These are phyloP conservation scores for Erynnis tages DNA, from an alignment of 2,888 invertebrate species.

Conservation along the genomic window DNA sequence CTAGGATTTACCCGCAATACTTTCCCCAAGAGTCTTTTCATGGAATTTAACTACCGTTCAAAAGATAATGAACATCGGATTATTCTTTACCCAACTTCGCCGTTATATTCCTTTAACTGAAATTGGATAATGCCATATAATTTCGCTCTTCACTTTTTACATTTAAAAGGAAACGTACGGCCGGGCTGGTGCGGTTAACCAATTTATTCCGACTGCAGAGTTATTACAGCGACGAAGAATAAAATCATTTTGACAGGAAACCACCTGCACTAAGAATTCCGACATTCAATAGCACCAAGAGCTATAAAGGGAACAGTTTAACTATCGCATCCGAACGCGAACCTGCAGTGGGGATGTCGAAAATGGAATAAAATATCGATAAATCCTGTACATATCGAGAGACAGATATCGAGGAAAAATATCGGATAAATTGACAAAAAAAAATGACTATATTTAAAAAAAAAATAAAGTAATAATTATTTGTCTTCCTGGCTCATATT, in stretches of 20 bases:
- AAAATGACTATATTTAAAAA: too few relatives aligned
- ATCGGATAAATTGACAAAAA: too few relatives aligned
- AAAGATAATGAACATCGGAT: neutral
- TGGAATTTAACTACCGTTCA: slow-evolving; percentile 11
- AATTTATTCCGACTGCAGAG: slow-evolving; percentile 23
- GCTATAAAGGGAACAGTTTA: slow-evolving; percentile 17
- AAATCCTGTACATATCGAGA: too few relatives aligned
- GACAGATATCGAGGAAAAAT: too few relatives aligned
- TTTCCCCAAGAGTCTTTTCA: neutral
- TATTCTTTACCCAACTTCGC: neutral
- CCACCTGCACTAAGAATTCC: slow-evolving; percentile 20
- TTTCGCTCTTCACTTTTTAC: slow-evolving; percentile 18
- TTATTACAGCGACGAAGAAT: slow-evolving; percentile 20
- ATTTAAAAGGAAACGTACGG: slow-evolving; percentile 14
- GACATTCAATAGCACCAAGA: slow-evolving; percentile 16
- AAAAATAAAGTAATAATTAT: too few relatives aligned
- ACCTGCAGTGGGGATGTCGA: too few relatives aligned
- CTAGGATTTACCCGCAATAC: neutral
- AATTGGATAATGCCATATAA: slow-evolving; percentile 25
- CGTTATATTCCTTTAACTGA: slow-evolving; percentile 18
- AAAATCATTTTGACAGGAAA: slow-evolving; percentile 23
- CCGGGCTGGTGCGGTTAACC: slow-evolving; percentile 20
- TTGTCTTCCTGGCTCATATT: too few relatives aligned
- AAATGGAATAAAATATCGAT: too few relatives aligned
- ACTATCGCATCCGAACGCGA: slow-evolving; percentile 27